Percentiles rank a stretch among this genome's conserved stretches.
phyloP scores from a whole-genome alignment of 2,888 invertebrate genomes.

The Harmothoe impar region DNA sequence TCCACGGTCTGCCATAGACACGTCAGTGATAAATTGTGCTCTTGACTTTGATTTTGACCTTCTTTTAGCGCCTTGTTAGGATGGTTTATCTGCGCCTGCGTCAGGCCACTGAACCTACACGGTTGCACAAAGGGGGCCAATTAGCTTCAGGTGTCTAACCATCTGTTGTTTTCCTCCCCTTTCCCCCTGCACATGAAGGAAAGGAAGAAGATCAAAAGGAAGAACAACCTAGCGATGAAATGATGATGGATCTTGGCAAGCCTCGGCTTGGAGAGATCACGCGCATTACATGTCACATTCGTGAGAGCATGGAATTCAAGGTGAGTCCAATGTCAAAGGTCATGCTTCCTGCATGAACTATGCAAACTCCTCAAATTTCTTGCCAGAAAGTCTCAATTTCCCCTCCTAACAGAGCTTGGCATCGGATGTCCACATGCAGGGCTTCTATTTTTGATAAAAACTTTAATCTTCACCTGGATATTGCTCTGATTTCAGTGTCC shows the following conservation, averaged over 20 bases:
- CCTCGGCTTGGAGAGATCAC: constrained; percentile 95
- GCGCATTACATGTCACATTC: constrained; percentile 94
- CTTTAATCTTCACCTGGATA: too few relatives aligned
- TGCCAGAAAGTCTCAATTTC: neutral
- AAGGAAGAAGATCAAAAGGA: neutral
- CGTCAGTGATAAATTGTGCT: too few relatives aligned
- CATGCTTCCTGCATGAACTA: neutral
- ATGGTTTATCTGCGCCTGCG: too few relatives aligned
- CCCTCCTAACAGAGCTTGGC: too few relatives aligned
- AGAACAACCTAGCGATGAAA: constrained; percentile 73
- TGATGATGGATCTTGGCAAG: constrained; percentile 88
- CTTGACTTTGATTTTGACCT: too few relatives aligned
- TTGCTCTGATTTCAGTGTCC: too few relatives aligned
- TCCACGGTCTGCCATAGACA: too few relatives aligned
- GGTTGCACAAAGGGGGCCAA: too few relatives aligned
- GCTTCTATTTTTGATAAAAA: too few relatives aligned
- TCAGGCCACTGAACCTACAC: too few relatives aligned
- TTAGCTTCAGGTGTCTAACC: neutral
- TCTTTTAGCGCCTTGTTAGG: too few relatives aligned
- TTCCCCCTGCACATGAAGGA: constrained; percentile 42
- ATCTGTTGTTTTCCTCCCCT: neutral
- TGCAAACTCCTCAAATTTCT: neutral
- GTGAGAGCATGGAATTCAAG: constrained; percentile 99
- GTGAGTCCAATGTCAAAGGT: constrained; percentile 84
- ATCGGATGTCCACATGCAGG: too few relatives aligned